Percentiles rank a stretch among this genome's conserved stretches.
These are phyloP conservation scores for Burhinus bistriatus DNA, from an alignment of 2,113 vertebrate species.

Conservation along the genomic window DNA sequence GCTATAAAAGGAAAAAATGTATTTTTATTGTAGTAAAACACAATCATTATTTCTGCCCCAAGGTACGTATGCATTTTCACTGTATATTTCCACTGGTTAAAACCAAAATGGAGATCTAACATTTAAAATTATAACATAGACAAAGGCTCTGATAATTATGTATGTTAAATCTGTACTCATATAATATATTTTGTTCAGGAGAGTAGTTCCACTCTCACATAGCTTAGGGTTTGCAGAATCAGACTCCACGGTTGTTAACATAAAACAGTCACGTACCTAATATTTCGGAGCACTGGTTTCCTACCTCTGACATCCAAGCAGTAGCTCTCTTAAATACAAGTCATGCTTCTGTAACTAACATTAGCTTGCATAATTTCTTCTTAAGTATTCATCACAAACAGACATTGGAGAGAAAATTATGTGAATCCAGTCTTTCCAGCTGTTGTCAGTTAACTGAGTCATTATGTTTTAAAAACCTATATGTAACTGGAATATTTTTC, in stretches of 20 bases:
- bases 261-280: background rate
- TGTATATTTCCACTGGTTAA: background rate
- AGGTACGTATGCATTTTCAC: background rate
- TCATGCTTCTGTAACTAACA: conserved; percentile 68
- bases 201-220: background rate
- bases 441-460: background rate
- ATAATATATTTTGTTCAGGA: background rate
- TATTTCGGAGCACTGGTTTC: conserved; percentile 30
- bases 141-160: background rate
- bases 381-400: conserved; percentile 81
- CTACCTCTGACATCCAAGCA: conserved; percentile 80
- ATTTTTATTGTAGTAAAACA: conserved; percentile 24
- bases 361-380: conserved; percentile 80
- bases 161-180: background rate
- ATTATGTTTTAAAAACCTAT: background rate
- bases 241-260: background rate
- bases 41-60: background rate
- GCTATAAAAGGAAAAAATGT: background rate
- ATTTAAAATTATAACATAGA: background rate
- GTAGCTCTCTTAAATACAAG: conserved; percentile 79
- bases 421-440: background rate
- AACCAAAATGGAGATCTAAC: background rate
- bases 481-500: background rate
- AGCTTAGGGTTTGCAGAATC: background rate
- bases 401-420: conserved; percentile 62